These are phyloP conservation scores for Leptarthrus brevirostris DNA, from an alignment of 2,888 invertebrate species.

Conservation along the genomic window DNA sequence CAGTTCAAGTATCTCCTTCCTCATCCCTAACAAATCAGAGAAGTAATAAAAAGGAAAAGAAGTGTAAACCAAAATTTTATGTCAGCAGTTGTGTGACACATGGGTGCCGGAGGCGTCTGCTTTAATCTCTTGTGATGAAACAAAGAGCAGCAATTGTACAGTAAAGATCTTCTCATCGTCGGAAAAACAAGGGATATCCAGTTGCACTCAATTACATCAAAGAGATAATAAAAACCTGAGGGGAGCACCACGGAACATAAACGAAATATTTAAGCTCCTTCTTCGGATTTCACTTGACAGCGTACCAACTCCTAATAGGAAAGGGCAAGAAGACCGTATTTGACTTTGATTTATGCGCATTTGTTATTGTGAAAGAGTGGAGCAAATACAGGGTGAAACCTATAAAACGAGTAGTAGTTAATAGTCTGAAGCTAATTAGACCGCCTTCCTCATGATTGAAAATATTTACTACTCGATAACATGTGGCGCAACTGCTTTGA, in stretches of 20 bases:
- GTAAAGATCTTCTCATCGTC: constrained; percentile 1
- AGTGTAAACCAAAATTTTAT: constrained; percentile 12
- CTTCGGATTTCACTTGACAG: too few relatives aligned
- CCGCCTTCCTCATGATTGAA: constrained; percentile 5
- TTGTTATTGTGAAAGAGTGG: neutral
- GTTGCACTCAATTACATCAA: neutral
- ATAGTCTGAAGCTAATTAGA: constrained; percentile 17
- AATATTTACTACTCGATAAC: constrained; percentile 21
- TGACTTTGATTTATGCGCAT: constrained; percentile 19
- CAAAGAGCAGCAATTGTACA: constrained; percentile 8
- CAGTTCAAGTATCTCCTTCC: too few relatives aligned
- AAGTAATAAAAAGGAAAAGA: too few relatives aligned
- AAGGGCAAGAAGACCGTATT: too few relatives aligned
- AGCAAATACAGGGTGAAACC: too few relatives aligned
- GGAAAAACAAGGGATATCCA: constrained; percentile 13
- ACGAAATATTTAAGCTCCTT: too few relatives aligned
- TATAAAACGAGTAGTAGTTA: too few relatives aligned
- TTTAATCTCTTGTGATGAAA: constrained; percentile 21
- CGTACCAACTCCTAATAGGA: too few relatives aligned
- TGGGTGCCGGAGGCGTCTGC: neutral
- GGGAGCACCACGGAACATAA: neutral
- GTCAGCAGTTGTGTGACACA: constrained; percentile 16
- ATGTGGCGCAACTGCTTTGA: constrained; percentile 11
- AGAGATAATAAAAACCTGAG: constrained; percentile 13
- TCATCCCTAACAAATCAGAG: too few relatives aligned